These are phyloP conservation scores for Leuciscus idus DNA, from an alignment of 2,113 vertebrate species.

Conservation along the genomic window DNA sequence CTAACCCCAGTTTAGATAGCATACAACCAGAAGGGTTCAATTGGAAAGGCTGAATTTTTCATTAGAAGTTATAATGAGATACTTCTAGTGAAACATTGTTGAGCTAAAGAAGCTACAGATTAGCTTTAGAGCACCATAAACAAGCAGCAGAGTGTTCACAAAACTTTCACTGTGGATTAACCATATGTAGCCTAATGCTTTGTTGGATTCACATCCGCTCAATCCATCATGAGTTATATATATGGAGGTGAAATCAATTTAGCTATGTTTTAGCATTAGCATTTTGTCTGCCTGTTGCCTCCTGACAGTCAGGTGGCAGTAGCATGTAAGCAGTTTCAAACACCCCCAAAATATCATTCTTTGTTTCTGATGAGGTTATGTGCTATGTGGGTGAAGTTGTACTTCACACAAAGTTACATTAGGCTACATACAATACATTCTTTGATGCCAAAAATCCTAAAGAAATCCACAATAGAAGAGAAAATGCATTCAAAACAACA, in stretches of 20 bases:
- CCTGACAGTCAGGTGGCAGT: neutral
- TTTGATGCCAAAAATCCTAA: neutral
- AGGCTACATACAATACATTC: neutral
- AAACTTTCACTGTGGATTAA: conserved; percentile 60
- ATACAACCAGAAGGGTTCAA: conserved; percentile 70
- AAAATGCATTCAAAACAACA: neutral
- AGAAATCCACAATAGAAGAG: neutral
- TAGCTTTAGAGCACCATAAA: conserved; percentile 72
- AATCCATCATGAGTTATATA: conserved; percentile 59
- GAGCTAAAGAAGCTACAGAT: conserved; percentile 61
- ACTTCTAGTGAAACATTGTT: conserved; percentile 68
- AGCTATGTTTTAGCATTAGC: conserved; percentile 44
- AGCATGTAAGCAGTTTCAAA: neutral
- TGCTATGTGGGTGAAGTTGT: neutral
- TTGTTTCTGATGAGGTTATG: neutral
- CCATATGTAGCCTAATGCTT: conserved; percentile 50
- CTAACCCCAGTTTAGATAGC: conserved; percentile 67
- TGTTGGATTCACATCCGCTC: conserved; percentile 66
- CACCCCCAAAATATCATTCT: neutral
- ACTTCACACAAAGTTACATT: conserved; percentile 40
- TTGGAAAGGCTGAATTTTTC: conserved; percentile 75
- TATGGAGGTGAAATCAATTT: conserved; percentile 60
- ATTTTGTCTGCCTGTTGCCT: neutral
- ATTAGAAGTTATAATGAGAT: conserved; percentile 77
- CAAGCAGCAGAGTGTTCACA: conserved; percentile 65